Conservation (phyloP, 1,140 invertebrate genomes). For the Pollicipes pollicipes region DNA sequence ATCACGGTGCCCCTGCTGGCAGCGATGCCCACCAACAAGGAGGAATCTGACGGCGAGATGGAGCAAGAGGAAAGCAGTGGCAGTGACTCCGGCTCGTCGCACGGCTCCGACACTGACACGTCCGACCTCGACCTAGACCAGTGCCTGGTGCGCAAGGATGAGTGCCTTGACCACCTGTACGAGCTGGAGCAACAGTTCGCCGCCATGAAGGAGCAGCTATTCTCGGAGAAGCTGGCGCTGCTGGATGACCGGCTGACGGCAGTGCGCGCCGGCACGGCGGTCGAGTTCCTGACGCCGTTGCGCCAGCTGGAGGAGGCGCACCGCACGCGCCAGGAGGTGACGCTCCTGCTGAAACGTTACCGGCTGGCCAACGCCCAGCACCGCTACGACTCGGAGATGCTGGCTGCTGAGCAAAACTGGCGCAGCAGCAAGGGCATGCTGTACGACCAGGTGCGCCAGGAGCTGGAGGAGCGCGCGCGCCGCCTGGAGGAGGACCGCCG, state of each 20-base stretch:
- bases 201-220: background rate
- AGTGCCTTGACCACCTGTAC: background rate
- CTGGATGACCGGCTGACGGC: constrained; percentile 67
- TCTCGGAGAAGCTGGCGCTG: background rate
- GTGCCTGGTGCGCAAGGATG: background rate
- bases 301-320: constrained; percentile 41
- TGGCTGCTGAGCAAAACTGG: constrained; percentile 2
- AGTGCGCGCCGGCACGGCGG: constrained; percentile 59
- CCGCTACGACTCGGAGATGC: constrained; percentile 6
- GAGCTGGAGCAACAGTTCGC: constrained; percentile 4
- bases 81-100: background rate
- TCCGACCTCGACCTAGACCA: constrained; percentile 1
- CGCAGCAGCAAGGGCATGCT: background rate
- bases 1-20: background rate
- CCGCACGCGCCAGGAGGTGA: constrained; percentile 57
- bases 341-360: constrained; percentile 45
- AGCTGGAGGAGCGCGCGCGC: constrained; percentile 79
- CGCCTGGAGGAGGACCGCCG: constrained; percentile 84
- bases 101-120: background rate
- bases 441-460: constrained; percentile 28
- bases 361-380: background rate
- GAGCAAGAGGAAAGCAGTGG: background rate
- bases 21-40: background rate
- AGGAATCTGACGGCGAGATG: constrained; percentile 1
- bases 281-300: constrained; percentile 71